Percentiles rank a stretch among this genome's conserved stretches.
phyloP scores from a whole-genome alignment of 2,113 vertebrate species.

The Rhabdomys dilectus region DNA sequence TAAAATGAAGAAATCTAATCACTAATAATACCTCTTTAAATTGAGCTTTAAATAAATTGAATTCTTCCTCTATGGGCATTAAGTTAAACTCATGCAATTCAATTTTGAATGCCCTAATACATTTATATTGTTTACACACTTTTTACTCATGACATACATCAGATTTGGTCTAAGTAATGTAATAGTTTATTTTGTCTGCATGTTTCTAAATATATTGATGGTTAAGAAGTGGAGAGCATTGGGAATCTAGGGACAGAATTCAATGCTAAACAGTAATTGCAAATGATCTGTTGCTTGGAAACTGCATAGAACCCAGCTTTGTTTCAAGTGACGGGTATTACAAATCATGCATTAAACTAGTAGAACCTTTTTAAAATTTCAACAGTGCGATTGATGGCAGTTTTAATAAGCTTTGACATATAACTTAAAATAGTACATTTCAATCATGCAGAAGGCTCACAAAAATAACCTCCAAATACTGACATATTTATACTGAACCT shows the following conservation, averaged over 20 bases:
- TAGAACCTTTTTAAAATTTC: slow-evolving; percentile 78
- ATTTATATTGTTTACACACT: slow-evolving; percentile 62
- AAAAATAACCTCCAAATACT: slow-evolving; percentile 59
- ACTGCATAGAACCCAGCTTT: slow-evolving; percentile 80
- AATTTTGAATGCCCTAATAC: slow-evolving; percentile 63
- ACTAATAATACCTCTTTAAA: slow-evolving; percentile 38
- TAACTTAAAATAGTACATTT: slow-evolving; percentile 67
- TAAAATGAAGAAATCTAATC: slow-evolving; percentile 52
- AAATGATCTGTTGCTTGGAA: slow-evolving; percentile 80
- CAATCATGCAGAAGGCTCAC: slow-evolving; percentile 69
- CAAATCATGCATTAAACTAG: slow-evolving; percentile 80
- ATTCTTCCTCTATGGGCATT: slow-evolving; percentile 50
- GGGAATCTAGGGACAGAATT: slow-evolving; percentile 78
- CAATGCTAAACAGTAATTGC: slow-evolving; percentile 78
- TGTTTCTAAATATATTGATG: slow-evolving; percentile 57
- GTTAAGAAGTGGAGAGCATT: slow-evolving; percentile 60
- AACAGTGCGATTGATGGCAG: slow-evolving; percentile 65
- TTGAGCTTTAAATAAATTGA: slow-evolving; percentile 41
- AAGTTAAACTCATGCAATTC: slow-evolving; percentile 6
- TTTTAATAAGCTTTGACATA: slow-evolving; percentile 79
- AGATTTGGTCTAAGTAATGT: slow-evolving; percentile 39
- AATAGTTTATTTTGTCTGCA: slow-evolving; percentile 49
- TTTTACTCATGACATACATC: slow-evolving; percentile 28
- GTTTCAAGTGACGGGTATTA: slow-evolving; percentile 80
- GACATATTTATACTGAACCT: slow-evolving; percentile 67